phyloP scores from a whole-genome alignment of 2,888 invertebrate species.

The Alentia gelatinosa region DNA sequence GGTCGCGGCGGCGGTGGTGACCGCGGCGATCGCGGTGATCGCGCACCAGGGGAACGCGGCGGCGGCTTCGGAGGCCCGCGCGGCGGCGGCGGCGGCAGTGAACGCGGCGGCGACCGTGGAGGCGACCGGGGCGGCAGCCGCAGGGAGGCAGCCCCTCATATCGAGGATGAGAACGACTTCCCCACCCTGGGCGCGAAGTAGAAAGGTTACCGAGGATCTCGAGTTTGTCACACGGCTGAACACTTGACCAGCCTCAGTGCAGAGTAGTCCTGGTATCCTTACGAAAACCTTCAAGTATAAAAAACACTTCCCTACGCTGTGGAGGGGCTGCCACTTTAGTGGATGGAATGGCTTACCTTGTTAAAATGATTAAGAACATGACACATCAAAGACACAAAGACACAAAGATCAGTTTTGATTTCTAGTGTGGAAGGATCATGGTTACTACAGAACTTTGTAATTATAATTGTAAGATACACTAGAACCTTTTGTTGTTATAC shows the following conservation, averaged over 20 bases:
- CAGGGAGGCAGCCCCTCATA: constrained; percentile 85
- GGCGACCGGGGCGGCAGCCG: constrained; percentile 58
- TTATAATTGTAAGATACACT: constrained; percentile 53
- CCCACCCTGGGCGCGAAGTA: constrained; percentile 87
- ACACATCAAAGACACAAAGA: not conserved
- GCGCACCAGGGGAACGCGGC: constrained; percentile 61
- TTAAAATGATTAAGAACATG: constrained; percentile 28
- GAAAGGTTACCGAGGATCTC: not conserved
- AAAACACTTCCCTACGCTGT: constrained; percentile 28
- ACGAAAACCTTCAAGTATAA: not conserved
- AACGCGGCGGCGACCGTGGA: constrained; percentile 55
- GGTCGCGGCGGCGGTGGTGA: constrained; percentile 57
- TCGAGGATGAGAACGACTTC: constrained; percentile 97
- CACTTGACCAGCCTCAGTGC: constrained; percentile 37
- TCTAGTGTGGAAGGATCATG: constrained; percentile 51
- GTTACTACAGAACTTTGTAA: constrained; percentile 51
- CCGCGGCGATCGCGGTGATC: constrained; percentile 65
- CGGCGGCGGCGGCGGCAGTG: constrained; percentile 58
- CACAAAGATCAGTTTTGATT: constrained; percentile 12
- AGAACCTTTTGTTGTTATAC: constrained; percentile 44
- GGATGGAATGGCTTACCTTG: constrained; percentile 53
- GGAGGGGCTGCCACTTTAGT: constrained; percentile 45
- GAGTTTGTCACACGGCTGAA: constrained; percentile 4
- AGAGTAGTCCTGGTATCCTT: constrained; percentile 39
- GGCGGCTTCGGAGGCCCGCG: not conserved